phyloP scores from a whole-genome alignment of 2,797 vertebrate species.

The Diplodus sargus region DNA sequence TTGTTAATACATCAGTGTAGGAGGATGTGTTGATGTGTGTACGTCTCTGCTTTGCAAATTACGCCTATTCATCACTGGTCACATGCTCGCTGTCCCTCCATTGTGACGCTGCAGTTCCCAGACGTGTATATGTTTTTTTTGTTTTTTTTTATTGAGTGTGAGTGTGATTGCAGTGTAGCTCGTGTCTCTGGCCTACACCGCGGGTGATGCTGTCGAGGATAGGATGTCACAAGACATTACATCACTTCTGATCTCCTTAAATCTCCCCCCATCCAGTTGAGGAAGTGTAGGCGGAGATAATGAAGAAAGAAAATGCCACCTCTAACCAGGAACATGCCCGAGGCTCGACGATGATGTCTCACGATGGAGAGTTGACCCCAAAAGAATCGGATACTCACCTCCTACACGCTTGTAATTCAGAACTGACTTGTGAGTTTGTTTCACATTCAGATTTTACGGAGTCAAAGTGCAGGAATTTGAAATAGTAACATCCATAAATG shows the following conservation, averaged over 20 bases:
- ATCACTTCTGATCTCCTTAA: conserved; percentile 77
- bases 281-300: conserved; percentile 72
- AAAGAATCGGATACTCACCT: conserved; percentile 52
- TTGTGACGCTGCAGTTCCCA: conserved; percentile 43
- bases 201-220: conserved; percentile 67
- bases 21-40: conserved; percentile 14
- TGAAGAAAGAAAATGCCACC: conserved; percentile 77
- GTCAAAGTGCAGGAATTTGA: conserved; percentile 14
- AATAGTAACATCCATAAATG: conserved; percentile 10
- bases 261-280: conserved; percentile 71
- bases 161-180: conserved; percentile 29
- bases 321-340: conserved; percentile 71
- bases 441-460: conserved; percentile 19
- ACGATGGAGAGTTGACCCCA: conserved; percentile 53
- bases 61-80: conserved; percentile 43
- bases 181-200: conserved; percentile 59
- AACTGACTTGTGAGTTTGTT: conserved; percentile 2
- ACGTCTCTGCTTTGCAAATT: conserved; percentile 29
- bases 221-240: conserved; percentile 71
- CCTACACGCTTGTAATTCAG: conserved; percentile 40
- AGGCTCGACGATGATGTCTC: conserved; percentile 45
- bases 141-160: conserved; percentile 14
- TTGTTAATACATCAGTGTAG: conserved; percentile 36
- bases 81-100: conserved; percentile 38
- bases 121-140: neutral